Base-by-base conservation (phyloP, 1,140 invertebrate genomes). In the Drosophila simulans region DNA sequence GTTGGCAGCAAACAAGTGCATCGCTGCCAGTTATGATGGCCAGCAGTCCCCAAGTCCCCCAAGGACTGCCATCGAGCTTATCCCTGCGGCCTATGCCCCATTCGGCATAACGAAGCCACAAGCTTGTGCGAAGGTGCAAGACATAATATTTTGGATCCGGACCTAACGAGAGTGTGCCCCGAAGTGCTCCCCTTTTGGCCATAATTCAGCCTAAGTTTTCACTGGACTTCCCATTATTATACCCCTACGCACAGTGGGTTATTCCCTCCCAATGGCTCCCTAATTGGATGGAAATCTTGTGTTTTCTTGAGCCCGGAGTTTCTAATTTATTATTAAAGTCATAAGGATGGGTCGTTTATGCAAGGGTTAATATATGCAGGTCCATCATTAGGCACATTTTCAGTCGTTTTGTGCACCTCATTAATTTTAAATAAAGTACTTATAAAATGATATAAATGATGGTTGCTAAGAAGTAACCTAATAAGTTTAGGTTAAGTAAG, bases 151-250 rank as follows among this genome's bases (percentile, higher is more conserved):
- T 53, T 8, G 15, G 20, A 8, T n/a, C 45, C 37, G 5, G 5
- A 20, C 46, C 31, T 53, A 65, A 70, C 52, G 35, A 71, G 51
- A 48, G 46, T 40, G 35, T 45, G 31, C 13, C 58, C 55, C 48
- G 35, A 55, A 42, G 7, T 49, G 51, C 53, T 77, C 56, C 40
- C 66, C 54, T 22, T 56, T 39, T 43, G 69, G 39, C 48, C 56
- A 80, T 83, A 45, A 49, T 40, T 80, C 48, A 70, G 76, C 25
- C 22, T 84, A 60, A 46, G 35, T 54, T 82, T 79, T 48, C 75
- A 49, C 42, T 4, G 37, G 39, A 17, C n/a, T 15, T 35, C 52
- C 68, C 20, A 22, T 22, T 22, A 49, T 70, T 70, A 71, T 49
- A 43, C 68, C 43, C 48, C 20, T 8, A 37, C 42, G 34, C 43